These are phyloP conservation scores for Drosophila sulfurigaster DNA, from an alignment of 1,140 invertebrate species.

Conservation along the genomic window DNA sequence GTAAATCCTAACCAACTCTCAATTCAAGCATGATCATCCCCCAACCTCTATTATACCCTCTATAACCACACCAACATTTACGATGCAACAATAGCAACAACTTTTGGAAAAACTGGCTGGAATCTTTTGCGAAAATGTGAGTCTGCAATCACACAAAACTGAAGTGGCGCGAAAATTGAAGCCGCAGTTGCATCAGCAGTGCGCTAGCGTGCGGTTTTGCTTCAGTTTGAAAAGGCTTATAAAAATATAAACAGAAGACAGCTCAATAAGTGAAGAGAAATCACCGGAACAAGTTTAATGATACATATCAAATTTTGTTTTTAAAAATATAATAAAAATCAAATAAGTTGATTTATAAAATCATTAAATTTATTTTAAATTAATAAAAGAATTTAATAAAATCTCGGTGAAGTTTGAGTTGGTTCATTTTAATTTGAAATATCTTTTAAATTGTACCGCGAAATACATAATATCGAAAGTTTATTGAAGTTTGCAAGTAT, in stretches of 20 bases:
- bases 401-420: too few species aligned
- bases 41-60: not conserved
- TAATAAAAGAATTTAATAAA: too few species aligned
- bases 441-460: too few species aligned
- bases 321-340: too few species aligned
- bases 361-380: too few species aligned
- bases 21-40: too few species aligned
- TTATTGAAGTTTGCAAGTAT: too few species aligned
- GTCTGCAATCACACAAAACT: conserved; percentile 76
- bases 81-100: conserved; percentile 45
- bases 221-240: conserved; percentile 51
- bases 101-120: conserved; percentile 58
- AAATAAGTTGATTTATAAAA: too few species aligned
- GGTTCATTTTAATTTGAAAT: too few species aligned
- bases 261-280: conserved; percentile 37
- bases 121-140: conserved; percentile 56
- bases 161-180: conserved; percentile 81
- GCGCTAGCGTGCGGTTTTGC: conserved; percentile 82
- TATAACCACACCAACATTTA: conserved; percentile 67
- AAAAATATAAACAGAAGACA: conserved; percentile 64
- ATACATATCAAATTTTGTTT: too few species aligned
- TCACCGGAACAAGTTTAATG: conserved; percentile 37
- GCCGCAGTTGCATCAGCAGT: conserved; percentile 79
- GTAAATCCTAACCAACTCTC: too few species aligned
- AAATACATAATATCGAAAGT: too few species aligned